Evolutionary conservation across 2,113 vertebrate species (phyloP).

Genomic region (Clarias macrocephalus): DNA sequence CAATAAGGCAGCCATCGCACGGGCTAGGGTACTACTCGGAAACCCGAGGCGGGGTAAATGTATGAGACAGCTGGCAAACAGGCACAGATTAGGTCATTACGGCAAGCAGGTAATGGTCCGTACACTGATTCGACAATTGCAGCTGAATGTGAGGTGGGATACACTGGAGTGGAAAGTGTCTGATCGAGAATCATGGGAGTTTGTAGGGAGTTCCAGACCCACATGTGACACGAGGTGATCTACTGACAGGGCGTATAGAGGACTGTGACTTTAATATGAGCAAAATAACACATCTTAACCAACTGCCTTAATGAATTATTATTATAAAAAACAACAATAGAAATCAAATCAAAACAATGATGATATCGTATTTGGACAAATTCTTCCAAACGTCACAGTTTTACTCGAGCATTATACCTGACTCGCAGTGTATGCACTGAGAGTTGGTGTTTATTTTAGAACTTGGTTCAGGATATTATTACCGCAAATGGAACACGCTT

Average conservation of each 20-base stretch:
- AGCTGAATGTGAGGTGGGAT: not conserved
- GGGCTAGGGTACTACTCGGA: not conserved
- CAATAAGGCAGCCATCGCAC: not conserved
- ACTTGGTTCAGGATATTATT: not conserved
- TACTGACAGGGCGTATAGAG: not conserved
- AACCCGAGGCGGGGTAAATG: not conserved
- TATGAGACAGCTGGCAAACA: not conserved
- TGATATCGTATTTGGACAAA: not conserved
- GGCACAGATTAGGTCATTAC: not conserved
- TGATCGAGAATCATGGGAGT: not conserved
- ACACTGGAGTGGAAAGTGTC: not conserved
- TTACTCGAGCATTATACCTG: not conserved
- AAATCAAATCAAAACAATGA: too few relatives aligned
- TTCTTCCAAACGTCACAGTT: not conserved
- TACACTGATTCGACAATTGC: not conserved
- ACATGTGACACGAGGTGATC: not conserved
- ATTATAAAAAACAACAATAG: too few relatives aligned
- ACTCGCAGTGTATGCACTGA: not conserved
- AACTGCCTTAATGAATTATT: not conserved
- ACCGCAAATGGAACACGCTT: not conserved
- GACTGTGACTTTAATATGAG: not conserved
- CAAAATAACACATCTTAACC: not conserved
- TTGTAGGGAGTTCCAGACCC: not conserved
- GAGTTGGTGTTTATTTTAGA: not conserved
- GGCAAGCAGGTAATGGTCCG: not conserved